Evolutionary conservation across 1,140 invertebrate species (phyloP), one percentile per base, ranked within the genome.

Genomic region (Drosophila albomicans): DNA sequence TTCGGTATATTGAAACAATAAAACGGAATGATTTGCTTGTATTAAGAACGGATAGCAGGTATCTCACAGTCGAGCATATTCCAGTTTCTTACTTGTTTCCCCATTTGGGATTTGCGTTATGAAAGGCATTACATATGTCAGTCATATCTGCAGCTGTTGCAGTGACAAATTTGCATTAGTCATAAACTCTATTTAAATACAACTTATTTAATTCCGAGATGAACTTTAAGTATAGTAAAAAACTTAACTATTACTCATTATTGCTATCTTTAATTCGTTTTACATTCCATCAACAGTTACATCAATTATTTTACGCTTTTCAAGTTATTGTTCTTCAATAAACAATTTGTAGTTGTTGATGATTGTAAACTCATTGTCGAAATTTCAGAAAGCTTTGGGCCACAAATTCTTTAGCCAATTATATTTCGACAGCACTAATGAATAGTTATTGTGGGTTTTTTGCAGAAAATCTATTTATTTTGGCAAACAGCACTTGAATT

Each of bases 101-200:
- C 30, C 10, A 25, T 25, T 25, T 41, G 6, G 5, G 10, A 13
- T 35, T 45, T 45, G 38, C 11, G 6, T n/a, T 13, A 58, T 8
- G 20, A 25, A 25, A 25, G 20, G 38, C 11, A 1, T 10, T 45
- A 11, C 11, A 5, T 25, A 16, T 16, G 28, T 4, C 8, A 8
- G 13, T 10, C 10, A 30, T 63, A 63, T 51, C 61, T 49, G 45
- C 59, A 49, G 59, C 45, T 62, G 49, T 30, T 56, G 63, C 3
- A 11, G 49, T n/a, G 13, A 32, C 49, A 52, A 30, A 3, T n/a
- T 13, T 6, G 30, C 51, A 54, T 45, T 32, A 56, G 63, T 59
- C 57, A 59, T 6, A 20, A 6, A n/a, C 30, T 15, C 10, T 32
- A 15, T 54, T 54, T 35, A 54, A 54, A 54, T 16, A 32, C 6